Evolutionary conservation across 2,113 vertebrate species (phyloP).

Genomic region (Equus przewalskii): DNA sequence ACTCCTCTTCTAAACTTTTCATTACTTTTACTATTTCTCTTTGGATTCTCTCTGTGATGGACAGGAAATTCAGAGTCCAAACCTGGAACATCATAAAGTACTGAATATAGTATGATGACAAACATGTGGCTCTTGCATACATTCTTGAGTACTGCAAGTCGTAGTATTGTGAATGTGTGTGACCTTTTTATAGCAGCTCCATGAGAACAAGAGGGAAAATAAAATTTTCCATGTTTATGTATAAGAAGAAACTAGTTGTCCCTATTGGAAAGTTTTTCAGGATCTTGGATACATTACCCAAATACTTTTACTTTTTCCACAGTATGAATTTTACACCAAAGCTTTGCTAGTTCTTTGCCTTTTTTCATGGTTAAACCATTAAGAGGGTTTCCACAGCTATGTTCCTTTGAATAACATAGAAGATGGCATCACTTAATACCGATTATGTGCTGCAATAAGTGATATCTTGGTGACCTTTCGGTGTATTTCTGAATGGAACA

Average conservation of each 20-base stretch:
- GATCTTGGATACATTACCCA: background rate
- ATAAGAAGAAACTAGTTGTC: background rate
- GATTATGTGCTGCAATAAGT: background rate
- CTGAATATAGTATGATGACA: background rate
- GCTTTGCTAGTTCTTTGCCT: background rate
- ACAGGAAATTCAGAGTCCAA: background rate
- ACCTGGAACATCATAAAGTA: background rate
- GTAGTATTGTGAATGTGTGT: background rate
- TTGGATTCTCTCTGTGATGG: background rate
- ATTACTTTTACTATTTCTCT: constrained; percentile 32
- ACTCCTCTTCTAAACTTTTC: background rate
- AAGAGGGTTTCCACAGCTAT: background rate
- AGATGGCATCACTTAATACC: background rate
- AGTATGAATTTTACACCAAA: background rate
- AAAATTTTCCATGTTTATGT: background rate
- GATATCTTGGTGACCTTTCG: background rate
- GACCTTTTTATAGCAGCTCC: background rate
- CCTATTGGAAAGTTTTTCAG: background rate
- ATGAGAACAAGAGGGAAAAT: background rate
- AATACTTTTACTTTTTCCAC: background rate
- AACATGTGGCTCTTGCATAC: background rate
- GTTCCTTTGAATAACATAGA: background rate
- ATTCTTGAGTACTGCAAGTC: background rate
- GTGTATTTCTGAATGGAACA: background rate
- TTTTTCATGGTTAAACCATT: background rate